Percentiles rank a stretch among this genome's conserved stretches.
Evolutionary conservation across 2,888 invertebrate genomes (phyloP).

Genomic region (Melinopterus prodromus): DNA sequence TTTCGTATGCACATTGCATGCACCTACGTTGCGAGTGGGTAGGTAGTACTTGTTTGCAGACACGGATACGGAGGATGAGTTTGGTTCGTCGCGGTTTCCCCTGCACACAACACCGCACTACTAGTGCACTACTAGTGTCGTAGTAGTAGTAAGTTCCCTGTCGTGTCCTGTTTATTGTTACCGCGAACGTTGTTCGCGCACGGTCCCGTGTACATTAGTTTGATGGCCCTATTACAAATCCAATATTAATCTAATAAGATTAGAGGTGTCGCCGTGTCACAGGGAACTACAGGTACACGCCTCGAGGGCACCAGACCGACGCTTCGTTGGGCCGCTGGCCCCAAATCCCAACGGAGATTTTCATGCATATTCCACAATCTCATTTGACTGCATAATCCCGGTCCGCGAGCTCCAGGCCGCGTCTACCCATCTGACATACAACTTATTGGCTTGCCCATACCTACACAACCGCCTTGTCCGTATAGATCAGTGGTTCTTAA

Average conservation of each 20-base stretch:
- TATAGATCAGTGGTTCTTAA: not conserved
- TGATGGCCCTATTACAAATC: slow-evolving; percentile 49
- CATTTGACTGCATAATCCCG: slow-evolving; percentile 60
- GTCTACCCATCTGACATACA: slow-evolving; percentile 52
- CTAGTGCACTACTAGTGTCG: not conserved
- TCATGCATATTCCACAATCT: slow-evolving; percentile 61
- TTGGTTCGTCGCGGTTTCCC: not conserved
- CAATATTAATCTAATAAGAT: slow-evolving; percentile 56
- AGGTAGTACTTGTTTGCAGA: not conserved
- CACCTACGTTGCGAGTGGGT: not conserved
- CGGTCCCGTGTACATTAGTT: slow-evolving; percentile 33
- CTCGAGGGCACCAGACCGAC: slow-evolving; percentile 34
- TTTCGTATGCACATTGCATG: not conserved
- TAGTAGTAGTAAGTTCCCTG: slow-evolving; percentile 7
- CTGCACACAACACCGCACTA: not conserved
- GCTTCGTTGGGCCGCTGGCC: slow-evolving; percentile 16
- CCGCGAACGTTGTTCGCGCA: slow-evolving; percentile 22
- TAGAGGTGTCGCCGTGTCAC: slow-evolving; percentile 40
- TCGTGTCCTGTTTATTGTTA: slow-evolving; percentile 37
- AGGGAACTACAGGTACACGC: slow-evolving; percentile 43
- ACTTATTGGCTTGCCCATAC: slow-evolving; percentile 43
- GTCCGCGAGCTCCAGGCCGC: slow-evolving; percentile 54
- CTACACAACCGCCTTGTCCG: not conserved
- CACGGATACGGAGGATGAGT: not conserved
- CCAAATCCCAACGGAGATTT: slow-evolving; percentile 52